Evolutionary conservation across 2,797 vertebrate species (phyloP).

Genomic region (Clarias platycephalus): DNA sequence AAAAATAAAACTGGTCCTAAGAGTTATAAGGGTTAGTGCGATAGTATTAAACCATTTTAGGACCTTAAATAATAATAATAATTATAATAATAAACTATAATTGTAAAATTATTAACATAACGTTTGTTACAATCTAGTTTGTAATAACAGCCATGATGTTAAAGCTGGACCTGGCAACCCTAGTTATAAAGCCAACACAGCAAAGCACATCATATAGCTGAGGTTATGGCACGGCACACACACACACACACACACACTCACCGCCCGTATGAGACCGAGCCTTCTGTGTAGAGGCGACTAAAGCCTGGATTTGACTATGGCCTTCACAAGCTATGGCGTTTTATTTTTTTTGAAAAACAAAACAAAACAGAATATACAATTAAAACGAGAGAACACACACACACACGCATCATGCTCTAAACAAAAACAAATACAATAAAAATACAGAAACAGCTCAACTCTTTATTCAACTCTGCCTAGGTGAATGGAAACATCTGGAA

Average conservation of each 20-base stretch:
- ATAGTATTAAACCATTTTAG: not conserved
- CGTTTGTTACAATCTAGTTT: not conserved
- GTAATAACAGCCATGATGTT: not conserved
- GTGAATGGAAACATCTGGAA: not conserved
- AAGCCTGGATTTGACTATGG: conserved; percentile 80
- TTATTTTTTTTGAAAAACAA: conserved; percentile 59
- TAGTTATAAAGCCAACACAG: conserved; percentile 32
- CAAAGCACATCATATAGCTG: conserved; percentile 20
- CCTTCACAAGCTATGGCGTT: conserved; percentile 54
- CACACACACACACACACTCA: conserved; percentile 78
- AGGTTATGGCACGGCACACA: conserved; percentile 51
- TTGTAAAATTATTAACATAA: not conserved
- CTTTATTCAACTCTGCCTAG: not conserved
- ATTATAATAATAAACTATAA: not conserved
- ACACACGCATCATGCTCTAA: not conserved
- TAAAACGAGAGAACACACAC: not conserved
- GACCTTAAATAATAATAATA: not conserved
- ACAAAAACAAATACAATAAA: not conserved
- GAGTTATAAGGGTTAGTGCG: not conserved
- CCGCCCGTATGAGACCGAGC: conserved; percentile 79
- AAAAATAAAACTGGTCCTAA: not conserved
- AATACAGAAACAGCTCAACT: not conserved
- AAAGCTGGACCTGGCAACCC: conserved; percentile 19
- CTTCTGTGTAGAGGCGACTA: conserved; percentile 84
- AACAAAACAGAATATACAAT: conserved; percentile 70